phyloP scores from a whole-genome alignment of 2,888 invertebrate genomes.

The Mythimna impura region DNA sequence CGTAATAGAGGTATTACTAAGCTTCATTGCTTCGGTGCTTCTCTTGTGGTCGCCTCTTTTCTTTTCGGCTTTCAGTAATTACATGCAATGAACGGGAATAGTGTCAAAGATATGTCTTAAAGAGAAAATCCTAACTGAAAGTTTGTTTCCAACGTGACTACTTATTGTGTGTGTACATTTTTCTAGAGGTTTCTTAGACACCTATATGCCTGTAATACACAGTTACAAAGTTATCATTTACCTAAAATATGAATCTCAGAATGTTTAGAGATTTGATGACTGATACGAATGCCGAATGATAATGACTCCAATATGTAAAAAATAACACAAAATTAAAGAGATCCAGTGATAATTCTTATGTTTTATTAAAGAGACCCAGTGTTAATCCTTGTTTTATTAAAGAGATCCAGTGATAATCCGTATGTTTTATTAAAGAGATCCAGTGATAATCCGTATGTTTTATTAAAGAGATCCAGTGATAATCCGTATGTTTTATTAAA shows the following conservation, averaged over 20 bases:
- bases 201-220: constrained; percentile 3
- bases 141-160: constrained; percentile 6
- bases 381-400: no score
- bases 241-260: constrained; percentile 47
- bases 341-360: constrained; percentile 42
- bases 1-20: not conserved
- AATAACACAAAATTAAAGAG: constrained; percentile 33
- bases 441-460: no score
- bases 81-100: not conserved
- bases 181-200: not conserved
- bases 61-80: not conserved
- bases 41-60: not conserved
- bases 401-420: no score
- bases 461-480: no score
- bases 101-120: not conserved
- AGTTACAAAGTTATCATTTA: constrained; percentile 8
- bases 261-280: constrained; percentile 47
- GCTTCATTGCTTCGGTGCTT: not conserved
- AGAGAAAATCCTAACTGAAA: not conserved
- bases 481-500: no score
- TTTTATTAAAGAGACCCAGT: constrained; percentile 5
- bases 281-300: constrained; percentile 30
- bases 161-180: constrained; percentile 5
- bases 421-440: no score
- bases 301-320: constrained; percentile 33